Evolutionary conservation across 1,140 invertebrate genomes (phyloP).

Genomic region (Drosophila santomea): DNA sequence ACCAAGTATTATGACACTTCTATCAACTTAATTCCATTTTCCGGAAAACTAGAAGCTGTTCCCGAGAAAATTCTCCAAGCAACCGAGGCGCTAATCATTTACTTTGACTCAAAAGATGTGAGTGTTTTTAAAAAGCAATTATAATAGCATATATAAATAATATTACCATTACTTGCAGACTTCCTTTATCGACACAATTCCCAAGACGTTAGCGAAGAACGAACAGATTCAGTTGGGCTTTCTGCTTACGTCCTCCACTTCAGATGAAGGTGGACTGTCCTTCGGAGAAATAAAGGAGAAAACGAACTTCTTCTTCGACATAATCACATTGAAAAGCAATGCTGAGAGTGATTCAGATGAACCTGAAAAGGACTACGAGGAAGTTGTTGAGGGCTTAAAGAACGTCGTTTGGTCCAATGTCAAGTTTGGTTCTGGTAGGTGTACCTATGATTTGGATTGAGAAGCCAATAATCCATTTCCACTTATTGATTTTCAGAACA

Average conservation of each 20-base stretch:
- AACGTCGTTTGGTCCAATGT: slow-evolving; percentile 64
- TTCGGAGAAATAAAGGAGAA: slow-evolving; percentile 41
- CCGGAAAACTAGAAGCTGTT: slow-evolving; percentile 50
- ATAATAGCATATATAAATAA: not conserved
- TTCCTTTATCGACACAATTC: slow-evolving; percentile 43
- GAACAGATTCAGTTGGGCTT: slow-evolving; percentile 60
- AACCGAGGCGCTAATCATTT: slow-evolving; percentile 57
- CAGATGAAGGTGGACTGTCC: slow-evolving; percentile 31
- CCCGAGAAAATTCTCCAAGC: slow-evolving; percentile 41
- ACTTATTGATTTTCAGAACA: slow-evolving; percentile 1
- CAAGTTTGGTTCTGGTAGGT: slow-evolving; percentile 42
- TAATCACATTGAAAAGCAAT: slow-evolving; percentile 44
- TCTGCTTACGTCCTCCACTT: slow-evolving; percentile 38
- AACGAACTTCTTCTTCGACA: slow-evolving; percentile 53
- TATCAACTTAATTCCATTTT: slow-evolving; percentile 53
- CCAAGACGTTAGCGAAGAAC: slow-evolving; percentile 30
- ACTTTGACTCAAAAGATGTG: slow-evolving; percentile 53
- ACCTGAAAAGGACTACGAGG: slow-evolving; percentile 30
- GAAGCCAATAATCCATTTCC: not conserved
- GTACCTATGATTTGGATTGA: not conserved
- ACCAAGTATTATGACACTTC: slow-evolving; percentile 59
- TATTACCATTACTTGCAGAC: slow-evolving; percentile 24
- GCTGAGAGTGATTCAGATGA: slow-evolving; percentile 18
- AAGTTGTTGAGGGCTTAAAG: slow-evolving; percentile 52
- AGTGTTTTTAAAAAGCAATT: not conserved